Conservation (phyloP, 1,140 invertebrate genomes). For the Babylonia areolata region DNA sequence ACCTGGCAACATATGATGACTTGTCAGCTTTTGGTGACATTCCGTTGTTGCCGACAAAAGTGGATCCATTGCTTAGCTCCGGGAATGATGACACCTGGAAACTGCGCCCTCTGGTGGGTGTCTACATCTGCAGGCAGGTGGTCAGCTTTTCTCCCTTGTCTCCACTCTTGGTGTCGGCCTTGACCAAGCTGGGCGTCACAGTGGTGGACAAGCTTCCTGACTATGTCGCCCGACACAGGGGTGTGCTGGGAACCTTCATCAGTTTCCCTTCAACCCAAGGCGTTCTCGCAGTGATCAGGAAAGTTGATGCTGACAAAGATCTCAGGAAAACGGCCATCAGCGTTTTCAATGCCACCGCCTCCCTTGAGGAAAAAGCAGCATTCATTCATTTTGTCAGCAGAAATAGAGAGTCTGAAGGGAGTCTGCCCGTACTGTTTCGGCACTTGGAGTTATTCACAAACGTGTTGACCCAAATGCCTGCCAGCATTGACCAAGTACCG, state of each 20-base stretch:
- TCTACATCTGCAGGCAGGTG: background rate
- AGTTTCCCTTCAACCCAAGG: constrained; percentile 10
- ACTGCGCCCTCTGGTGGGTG: background rate
- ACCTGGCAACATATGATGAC: background rate
- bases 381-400: background rate
- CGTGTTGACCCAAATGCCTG: background rate
- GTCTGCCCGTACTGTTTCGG: background rate
- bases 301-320: background rate
- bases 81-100: background rate
- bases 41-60: constrained; percentile 14
- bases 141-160: background rate
- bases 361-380: background rate
- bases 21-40: background rate
- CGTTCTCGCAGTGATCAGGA: background rate
- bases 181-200: constrained; percentile 30
- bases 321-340: background rate
- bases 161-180: background rate
- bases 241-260: constrained; percentile 15
- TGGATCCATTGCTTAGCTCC: background rate
- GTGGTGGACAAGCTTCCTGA: constrained; percentile 15
- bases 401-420: background rate
- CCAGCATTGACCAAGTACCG: background rate
- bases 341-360: background rate
- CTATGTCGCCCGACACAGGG: background rate
- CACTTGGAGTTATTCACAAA: background rate